Percentiles rank a stretch among this genome's conserved stretches.
Evolutionary conservation across 2,888 invertebrate genomes (phyloP).

Genomic region (Apamea monoglypha): DNA sequence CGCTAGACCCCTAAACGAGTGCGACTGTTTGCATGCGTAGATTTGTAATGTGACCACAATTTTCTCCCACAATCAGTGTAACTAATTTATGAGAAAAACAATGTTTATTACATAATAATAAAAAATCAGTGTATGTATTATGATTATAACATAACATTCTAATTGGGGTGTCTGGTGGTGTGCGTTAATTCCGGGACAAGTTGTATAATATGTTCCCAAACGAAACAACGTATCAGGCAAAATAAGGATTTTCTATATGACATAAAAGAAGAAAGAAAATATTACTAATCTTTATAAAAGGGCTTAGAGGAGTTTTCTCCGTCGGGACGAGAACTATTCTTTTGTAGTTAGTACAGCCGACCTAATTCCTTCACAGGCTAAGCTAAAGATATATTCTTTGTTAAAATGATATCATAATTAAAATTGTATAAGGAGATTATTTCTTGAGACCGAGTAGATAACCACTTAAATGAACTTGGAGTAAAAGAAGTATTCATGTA

Average conservation of each 20-base stretch:
- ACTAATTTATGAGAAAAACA: too few relatives aligned
- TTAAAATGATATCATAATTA: conserved; percentile 35
- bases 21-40: too few relatives aligned
- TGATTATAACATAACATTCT: too few relatives aligned
- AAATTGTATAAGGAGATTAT: conserved; percentile 10
- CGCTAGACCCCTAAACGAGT: too few relatives aligned
- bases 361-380: conserved; percentile 36
- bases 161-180: too few relatives aligned
- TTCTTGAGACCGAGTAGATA: background rate
- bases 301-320: conserved; percentile 27
- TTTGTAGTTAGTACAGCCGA: conserved; percentile 31
- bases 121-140: too few relatives aligned
- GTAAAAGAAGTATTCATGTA: background rate
- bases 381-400: conserved; percentile 9
- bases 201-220: background rate
- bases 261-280: conserved; percentile 27
- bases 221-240: background rate
- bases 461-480: background rate
- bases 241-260: background rate
- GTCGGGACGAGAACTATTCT: conserved; percentile 36
- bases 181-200: too few relatives aligned
- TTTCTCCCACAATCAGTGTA: too few relatives aligned
- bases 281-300: conserved; percentile 39
- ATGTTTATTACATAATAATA: too few relatives aligned
- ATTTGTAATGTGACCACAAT: too few relatives aligned